Evolutionary conservation across 1,140 invertebrate genomes (phyloP).

Genomic region (Zaprionus nigranus): DNA sequence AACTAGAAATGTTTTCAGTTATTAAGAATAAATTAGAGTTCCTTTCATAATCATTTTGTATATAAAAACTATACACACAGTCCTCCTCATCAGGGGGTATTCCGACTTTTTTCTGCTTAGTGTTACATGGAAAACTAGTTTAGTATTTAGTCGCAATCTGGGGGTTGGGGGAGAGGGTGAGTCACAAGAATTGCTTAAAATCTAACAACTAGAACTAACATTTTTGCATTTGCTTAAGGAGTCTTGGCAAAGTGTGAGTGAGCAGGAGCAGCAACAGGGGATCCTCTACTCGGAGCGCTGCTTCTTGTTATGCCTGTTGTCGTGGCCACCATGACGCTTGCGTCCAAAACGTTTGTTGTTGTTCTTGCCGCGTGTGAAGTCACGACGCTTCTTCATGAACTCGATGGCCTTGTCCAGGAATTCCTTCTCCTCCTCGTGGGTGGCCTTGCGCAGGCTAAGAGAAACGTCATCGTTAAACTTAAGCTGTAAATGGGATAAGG

Average conservation of each 20-base stretch:
- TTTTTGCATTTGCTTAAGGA: slow-evolving; percentile 28
- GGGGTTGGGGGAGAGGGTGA: neutral
- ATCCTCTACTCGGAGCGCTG: slow-evolving; percentile 48
- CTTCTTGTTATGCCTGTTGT: slow-evolving; percentile 68
- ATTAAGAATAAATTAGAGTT: slow-evolving; percentile 61
- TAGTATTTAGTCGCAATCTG: slow-evolving; percentile 31
- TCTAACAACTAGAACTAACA: slow-evolving; percentile 54
- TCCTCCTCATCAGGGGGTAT: slow-evolving; percentile 11
- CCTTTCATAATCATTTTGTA: slow-evolving; percentile 39
- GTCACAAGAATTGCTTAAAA: slow-evolving; percentile 40
- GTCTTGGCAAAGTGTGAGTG: slow-evolving; percentile 9
- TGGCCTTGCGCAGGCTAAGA: slow-evolving; percentile 86
- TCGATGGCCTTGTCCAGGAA: slow-evolving; percentile 88
- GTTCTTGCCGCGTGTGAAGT: slow-evolving; percentile 84
- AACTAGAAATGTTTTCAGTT: slow-evolving; percentile 42
- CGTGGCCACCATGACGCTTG: slow-evolving; percentile 78
- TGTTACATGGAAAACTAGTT: slow-evolving; percentile 50
- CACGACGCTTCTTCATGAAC: slow-evolving; percentile 87
- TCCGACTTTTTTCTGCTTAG: slow-evolving; percentile 27
- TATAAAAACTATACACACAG: slow-evolving; percentile 71
- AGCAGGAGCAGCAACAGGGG: neutral
- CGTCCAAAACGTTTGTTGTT: slow-evolving; percentile 79
- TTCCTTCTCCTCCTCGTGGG: slow-evolving; percentile 89
- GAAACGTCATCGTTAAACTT: slow-evolving; percentile 85
- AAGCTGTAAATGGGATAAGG: slow-evolving; percentile 37